These are phyloP conservation scores for Zapus hudsonius DNA, from an alignment of 2,113 vertebrate genomes.

Conservation along the genomic window DNA sequence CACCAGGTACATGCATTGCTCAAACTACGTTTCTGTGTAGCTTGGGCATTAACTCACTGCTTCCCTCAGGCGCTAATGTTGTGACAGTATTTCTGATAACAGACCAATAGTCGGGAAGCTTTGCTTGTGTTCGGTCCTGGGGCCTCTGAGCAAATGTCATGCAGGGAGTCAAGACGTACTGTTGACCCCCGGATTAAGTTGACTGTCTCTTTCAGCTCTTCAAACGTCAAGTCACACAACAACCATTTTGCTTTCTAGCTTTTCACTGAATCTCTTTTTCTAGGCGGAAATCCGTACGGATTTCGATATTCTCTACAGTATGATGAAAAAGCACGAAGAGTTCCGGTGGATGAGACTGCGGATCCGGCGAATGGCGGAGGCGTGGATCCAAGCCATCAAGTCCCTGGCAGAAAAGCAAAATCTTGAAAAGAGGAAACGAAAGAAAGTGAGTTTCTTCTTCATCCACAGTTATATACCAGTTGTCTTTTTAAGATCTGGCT, in stretches of 20 bases:
- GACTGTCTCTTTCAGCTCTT: constrained; percentile 52
- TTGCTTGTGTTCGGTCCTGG: not conserved
- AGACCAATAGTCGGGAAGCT: not conserved
- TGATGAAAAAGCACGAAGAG: constrained; percentile 96
- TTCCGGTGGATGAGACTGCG: constrained; percentile 99
- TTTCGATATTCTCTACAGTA: constrained; percentile 94
- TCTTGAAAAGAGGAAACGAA: constrained; percentile 91
- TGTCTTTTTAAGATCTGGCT: constrained; percentile 53
- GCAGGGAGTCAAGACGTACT: not conserved
- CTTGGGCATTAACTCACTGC: not conserved
- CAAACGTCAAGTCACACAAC: constrained; percentile 41
- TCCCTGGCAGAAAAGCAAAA: constrained; percentile 95
- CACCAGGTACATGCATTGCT: not conserved
- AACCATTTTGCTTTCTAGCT: constrained; percentile 43
- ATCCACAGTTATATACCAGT: constrained; percentile 29
- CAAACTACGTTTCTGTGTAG: not conserved
- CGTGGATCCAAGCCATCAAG: constrained; percentile 95
- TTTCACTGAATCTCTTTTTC: constrained; percentile 72
- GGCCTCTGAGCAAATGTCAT: not conserved
- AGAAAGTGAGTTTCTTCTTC: constrained; percentile 89
- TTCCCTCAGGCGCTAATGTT: not conserved
- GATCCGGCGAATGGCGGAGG: constrained; percentile 96
- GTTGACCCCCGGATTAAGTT: constrained; percentile 57
- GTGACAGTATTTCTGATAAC: constrained; percentile 16
- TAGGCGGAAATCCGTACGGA: constrained; percentile 94